Evolutionary conservation across 2,113 vertebrate genomes (phyloP).

Genomic region (Nesogale talazaci): DNA sequence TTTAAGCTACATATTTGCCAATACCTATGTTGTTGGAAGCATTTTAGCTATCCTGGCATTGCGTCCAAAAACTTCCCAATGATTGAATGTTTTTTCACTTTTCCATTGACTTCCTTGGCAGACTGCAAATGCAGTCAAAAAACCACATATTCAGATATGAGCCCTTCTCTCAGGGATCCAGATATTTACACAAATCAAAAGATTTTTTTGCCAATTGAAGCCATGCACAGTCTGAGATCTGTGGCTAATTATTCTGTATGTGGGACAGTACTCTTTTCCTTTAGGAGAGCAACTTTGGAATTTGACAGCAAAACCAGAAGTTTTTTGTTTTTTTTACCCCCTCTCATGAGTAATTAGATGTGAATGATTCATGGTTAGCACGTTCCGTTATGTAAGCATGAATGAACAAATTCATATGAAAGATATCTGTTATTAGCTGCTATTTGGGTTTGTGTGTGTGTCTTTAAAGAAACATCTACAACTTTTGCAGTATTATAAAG

Average conservation of each 20-base stretch:
- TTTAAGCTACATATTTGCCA: background rate
- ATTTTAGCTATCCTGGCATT: constrained; percentile 3
- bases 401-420: constrained; percentile 76
- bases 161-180: background rate
- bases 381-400: constrained; percentile 75
- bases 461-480: constrained; percentile 70
- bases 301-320: constrained; percentile 40
- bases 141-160: constrained; percentile 36
- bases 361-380: constrained; percentile 69
- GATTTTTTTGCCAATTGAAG: constrained; percentile 50
- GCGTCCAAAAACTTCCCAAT: constrained; percentile 14
- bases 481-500: constrained; percentile 59
- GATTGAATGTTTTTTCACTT: constrained; percentile 4
- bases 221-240: constrained; percentile 11
- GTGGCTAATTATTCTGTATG: constrained; percentile 57
- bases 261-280: constrained; percentile 35
- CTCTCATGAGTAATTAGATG: constrained; percentile 59
- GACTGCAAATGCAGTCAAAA: background rate
- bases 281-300: constrained; percentile 51
- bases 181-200: constrained; percentile 36
- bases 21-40: background rate
- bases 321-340: constrained; percentile 49
- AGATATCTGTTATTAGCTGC: constrained; percentile 31
- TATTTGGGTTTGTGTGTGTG: constrained; percentile 77
- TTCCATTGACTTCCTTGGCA: background rate